phyloP scores from a whole-genome alignment of 1,140 invertebrate species.

The Caenorhabditis tropicalis region DNA sequence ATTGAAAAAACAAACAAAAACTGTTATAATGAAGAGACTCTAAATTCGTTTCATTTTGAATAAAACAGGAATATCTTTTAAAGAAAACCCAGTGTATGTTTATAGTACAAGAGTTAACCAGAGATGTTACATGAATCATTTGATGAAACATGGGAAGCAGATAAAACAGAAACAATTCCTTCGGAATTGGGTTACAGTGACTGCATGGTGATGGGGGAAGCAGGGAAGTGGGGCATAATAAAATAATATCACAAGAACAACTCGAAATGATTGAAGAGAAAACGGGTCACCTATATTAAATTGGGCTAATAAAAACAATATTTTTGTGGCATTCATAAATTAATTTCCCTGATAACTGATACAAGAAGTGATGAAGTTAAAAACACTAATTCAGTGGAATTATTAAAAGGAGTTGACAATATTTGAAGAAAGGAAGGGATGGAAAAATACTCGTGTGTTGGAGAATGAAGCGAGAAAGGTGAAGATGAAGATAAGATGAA shows the following conservation, averaged over 20 bases:
- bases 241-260: constrained; percentile 6
- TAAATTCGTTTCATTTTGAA: background rate
- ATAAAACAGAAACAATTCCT: constrained; percentile 2
- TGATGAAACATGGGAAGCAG: constrained; percentile 18
- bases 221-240: background rate
- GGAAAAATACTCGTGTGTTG: constrained; percentile 21
- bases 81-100: background rate
- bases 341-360: background rate
- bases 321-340: background rate
- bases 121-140: constrained; percentile 27
- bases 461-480: constrained; percentile 20
- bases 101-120: background rate
- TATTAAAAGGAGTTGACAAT: constrained; percentile 19
- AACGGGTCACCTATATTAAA: background rate
- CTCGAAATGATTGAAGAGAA: constrained; percentile 11
- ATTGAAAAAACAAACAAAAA: background rate
- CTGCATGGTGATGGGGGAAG: background rate
- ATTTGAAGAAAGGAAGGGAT: background rate
- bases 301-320: background rate
- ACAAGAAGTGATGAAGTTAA: background rate
- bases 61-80: background rate
- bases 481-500: background rate
- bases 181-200: too few relatives aligned
- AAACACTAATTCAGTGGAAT: constrained; percentile 1
- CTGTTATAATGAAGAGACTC: background rate